A percentile compares a stretch with the other conserved stretches of the same genome.
phyloP scores from a whole-genome alignment of 2,888 invertebrate genomes.

The Hydriomena furcata region DNA sequence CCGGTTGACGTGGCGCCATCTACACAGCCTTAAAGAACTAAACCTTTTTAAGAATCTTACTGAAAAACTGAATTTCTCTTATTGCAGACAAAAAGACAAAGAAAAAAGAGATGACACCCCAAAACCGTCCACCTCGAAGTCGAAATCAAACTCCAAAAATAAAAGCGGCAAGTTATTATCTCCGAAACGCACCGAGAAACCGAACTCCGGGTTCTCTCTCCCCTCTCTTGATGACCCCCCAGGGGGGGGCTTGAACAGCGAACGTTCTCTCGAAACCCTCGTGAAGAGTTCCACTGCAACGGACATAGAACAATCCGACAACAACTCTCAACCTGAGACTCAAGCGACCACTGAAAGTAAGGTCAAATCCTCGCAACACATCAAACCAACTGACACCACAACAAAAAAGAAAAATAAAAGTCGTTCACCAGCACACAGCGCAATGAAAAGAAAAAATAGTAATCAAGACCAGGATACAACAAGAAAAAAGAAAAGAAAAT shows the following conservation, averaged over 20 bases:
- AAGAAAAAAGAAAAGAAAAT: neutral
- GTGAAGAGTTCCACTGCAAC: conserved; percentile 10
- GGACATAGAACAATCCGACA: neutral
- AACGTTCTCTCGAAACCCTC: neutral
- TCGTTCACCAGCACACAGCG: neutral
- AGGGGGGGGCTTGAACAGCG: neutral
- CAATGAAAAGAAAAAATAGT: neutral
- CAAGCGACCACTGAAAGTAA: too few relatives aligned
- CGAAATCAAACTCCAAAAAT: neutral
- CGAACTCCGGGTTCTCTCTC: neutral
- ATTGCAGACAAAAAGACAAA: neutral
- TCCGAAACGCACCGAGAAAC: neutral
- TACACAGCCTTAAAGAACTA: too few relatives aligned
- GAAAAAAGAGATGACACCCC: neutral
- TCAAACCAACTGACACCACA: neutral
- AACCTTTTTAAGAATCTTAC: too few relatives aligned
- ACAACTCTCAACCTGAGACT: too few relatives aligned
- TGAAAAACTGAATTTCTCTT: neutral
- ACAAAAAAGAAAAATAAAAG: neutral
- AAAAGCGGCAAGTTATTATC: neutral
- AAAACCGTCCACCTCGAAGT: neutral
- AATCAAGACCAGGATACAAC: neutral
- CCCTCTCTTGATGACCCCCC: conserved; percentile 1
- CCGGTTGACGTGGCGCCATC: too few relatives aligned
- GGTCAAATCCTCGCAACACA: neutral